These are phyloP conservation scores for Amiota mariae DNA, from an alignment of 2,888 invertebrate species.

Conservation along the genomic window DNA sequence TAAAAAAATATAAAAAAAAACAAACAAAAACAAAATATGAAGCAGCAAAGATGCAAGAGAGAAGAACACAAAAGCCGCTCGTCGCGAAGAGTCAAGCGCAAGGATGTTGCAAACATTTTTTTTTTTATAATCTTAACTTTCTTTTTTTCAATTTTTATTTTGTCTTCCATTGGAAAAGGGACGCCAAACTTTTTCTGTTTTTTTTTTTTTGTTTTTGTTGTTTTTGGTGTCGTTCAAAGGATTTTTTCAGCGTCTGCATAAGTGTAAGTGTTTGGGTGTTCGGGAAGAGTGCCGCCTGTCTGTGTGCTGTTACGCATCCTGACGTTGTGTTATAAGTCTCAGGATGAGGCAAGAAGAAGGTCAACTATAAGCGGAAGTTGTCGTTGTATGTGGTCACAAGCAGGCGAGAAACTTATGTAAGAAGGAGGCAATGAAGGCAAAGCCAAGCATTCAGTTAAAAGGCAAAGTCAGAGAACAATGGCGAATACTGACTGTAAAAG, in stretches of 20 bases:
- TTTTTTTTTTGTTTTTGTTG: slow-evolving; percentile 9
- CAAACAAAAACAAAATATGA: slow-evolving; percentile 8
- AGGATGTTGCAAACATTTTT: slow-evolving; percentile 36
- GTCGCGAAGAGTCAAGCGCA: slow-evolving; percentile 47
- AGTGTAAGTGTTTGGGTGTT: neutral
- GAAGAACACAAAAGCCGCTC: neutral
- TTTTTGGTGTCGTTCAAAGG: slow-evolving; percentile 14
- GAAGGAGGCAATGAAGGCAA: neutral
- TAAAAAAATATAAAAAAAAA: slow-evolving; percentile 40
- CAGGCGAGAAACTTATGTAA: neutral
- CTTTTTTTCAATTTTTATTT: neutral
- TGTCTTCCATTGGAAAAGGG: slow-evolving; percentile 6
- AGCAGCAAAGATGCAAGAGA: slow-evolving; percentile 45
- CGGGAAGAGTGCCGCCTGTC: neutral
- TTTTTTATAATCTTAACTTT: neutral
- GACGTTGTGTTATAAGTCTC: neutral
- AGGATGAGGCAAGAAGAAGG: slow-evolving; percentile 3
- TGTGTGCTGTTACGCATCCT: neutral
- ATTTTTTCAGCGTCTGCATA: slow-evolving; percentile 23
- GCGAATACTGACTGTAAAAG: too few species aligned
- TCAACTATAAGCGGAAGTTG: slow-evolving; percentile 6
- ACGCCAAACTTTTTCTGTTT: neutral
- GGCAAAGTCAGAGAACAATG: too few species aligned
- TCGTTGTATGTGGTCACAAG: neutral
- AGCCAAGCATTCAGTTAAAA: too few species aligned